Conservation (phyloP, 2,797 vertebrate species). For the Coreius guichenoti region DNA sequence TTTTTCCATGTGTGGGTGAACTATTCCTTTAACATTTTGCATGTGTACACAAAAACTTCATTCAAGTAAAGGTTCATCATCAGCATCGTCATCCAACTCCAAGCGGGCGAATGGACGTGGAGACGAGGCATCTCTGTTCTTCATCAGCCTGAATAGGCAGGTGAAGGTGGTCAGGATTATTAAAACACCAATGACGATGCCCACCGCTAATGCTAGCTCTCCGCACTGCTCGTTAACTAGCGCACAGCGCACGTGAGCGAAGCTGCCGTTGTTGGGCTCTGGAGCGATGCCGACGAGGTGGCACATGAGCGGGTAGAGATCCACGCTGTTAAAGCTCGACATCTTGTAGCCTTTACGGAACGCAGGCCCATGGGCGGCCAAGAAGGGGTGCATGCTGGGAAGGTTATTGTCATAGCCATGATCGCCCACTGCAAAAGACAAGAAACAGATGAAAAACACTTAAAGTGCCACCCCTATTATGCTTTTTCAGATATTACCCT, state of each 20-base stretch:
- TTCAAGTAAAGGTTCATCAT: slow-evolving; percentile 82
- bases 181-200: slow-evolving; percentile 82
- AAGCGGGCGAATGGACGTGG: slow-evolving; percentile 81
- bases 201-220: slow-evolving; percentile 75
- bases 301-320: slow-evolving; percentile 97
- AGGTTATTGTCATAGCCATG: slow-evolving; percentile 94
- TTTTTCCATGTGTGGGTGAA: not conserved
- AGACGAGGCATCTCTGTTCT: slow-evolving; percentile 58
- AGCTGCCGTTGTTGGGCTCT: slow-evolving; percentile 88
- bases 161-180: slow-evolving; percentile 80
- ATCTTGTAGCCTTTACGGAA: slow-evolving; percentile 81
- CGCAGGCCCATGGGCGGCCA: slow-evolving; percentile 87
- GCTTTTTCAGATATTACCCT: not conserved
- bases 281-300: slow-evolving; percentile 83
- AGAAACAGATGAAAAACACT: not conserved
- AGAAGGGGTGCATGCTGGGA: slow-evolving; percentile 94
- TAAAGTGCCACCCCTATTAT: not conserved
- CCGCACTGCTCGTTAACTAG: slow-evolving; percentile 82
- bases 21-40: not conserved
- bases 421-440: slow-evolving; percentile 84
- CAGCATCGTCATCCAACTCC: slow-evolving; percentile 82
- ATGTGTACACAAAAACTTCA: slow-evolving; percentile 56
- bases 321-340: slow-evolving; percentile 80
- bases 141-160: slow-evolving; percentile 78
- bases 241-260: slow-evolving; percentile 80